Base-by-base conservation (phyloP, 2,797 vertebrate species). In the Gambusia yucatana region DNA sequence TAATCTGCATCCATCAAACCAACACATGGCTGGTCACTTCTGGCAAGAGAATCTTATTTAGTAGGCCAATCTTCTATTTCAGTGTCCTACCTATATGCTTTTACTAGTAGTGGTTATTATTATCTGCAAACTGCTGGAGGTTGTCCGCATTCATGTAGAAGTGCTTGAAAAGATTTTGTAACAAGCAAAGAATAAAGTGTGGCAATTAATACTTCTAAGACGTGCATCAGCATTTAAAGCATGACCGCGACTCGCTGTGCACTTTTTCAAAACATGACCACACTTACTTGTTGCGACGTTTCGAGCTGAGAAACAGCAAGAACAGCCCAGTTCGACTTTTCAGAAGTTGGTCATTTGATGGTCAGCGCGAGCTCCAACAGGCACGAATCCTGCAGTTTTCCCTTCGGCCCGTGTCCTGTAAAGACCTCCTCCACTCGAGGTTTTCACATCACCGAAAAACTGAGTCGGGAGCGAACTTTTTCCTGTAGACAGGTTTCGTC, bases 331-430 rank as follows among this genome's bases (percentile, higher is more conserved):
- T 47, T 81, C 63, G 78, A 91, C 88, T 91, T 89, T 89, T 89
- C 86, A 93, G 48, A 91, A 91, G 75, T 91, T 91, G 85, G 76
- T 89, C 92, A 92, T 92, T 79, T 86, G 91, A 72, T 84, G 85
- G 76, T 82, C 86, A 82, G 83, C 79, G 79, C 52, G 82, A 86
- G 69, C 84, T 61, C 78, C 76, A 22, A 72, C 82, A 65, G 30
- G 33, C 82, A 75, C 61, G 75, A 41, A 72, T 89, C 86, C 87
- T 73, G 83, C 85, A 74, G 57, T 85, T 81, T 65, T 69, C 87
- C 86, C 80, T 55, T 82, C 79, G 77, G 74, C 61, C 77, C 86
- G 80, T 72, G 76, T 75, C 59, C 20, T 43, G 36, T 6, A 63
- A 71, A 77, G 70, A 74, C 8, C 41, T 43, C 76, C 76, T 76